A percentile compares a stretch with the other conserved stretches of the same genome.
Conservation (phyloP, 2,113 vertebrate species). For the Dolichotis patagonum region DNA sequence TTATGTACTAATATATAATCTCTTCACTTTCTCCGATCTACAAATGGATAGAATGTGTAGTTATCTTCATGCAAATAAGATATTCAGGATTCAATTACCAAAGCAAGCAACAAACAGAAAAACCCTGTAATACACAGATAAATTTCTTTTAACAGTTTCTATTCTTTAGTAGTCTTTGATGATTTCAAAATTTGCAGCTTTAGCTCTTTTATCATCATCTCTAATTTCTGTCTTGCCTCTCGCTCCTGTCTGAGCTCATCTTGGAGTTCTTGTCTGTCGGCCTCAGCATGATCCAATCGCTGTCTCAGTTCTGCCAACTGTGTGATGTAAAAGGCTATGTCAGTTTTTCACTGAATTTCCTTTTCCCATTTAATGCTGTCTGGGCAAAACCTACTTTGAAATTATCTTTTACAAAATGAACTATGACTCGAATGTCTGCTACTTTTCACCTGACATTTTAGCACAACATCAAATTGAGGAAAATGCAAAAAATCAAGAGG, state of each 20-base stretch:
- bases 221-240: conserved; percentile 95
- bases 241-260: conserved; percentile 95
- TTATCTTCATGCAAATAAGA: conserved; percentile 77
- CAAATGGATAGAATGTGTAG: conserved; percentile 77
- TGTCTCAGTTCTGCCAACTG: conserved; percentile 95
- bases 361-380: conserved; percentile 37
- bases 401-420: conserved; percentile 59
- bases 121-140: conserved; percentile 76
- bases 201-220: conserved; percentile 94
- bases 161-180: conserved; percentile 86
- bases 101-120: conserved; percentile 71
- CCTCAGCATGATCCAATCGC: conserved; percentile 94
- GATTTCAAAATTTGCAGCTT: conserved; percentile 94
- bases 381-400: conserved; percentile 37
- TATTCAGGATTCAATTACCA: conserved; percentile 73
- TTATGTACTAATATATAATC: conserved; percentile 81
- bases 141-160: conserved; percentile 65
- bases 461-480: not conserved
- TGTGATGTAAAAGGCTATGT: conserved; percentile 63
- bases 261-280: conserved; percentile 96
- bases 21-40: conserved; percentile 77
- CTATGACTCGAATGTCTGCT: not conserved
- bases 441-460: not conserved
- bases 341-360: conserved; percentile 42
- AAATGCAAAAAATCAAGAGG: not conserved